Evolutionary conservation across 2,888 invertebrate species (phyloP).

Genomic region (Eulithis prunata): DNA sequence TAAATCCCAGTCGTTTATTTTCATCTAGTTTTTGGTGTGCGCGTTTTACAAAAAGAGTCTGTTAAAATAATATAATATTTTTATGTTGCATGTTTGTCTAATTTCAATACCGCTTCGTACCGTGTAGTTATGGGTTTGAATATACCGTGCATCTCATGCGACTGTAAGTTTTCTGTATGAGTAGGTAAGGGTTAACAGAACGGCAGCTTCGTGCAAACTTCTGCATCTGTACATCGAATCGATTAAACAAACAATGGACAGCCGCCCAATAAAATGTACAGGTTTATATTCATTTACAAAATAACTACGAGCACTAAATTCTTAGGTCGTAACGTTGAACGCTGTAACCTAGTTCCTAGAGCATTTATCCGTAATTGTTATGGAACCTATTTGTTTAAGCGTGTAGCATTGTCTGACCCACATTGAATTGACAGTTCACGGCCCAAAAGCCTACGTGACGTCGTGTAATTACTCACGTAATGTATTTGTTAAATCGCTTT

Average conservation of each 20-base stretch:
- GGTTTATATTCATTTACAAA: slow-evolving; percentile 36
- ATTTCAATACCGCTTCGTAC: not conserved
- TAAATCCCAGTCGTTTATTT: too few species aligned
- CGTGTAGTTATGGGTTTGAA: not conserved
- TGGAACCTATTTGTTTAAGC: slow-evolving; percentile 32
- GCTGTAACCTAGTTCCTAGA: slow-evolving; percentile 29
- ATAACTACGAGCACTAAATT: slow-evolving; percentile 12
- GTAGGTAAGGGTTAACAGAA: slow-evolving; percentile 5
- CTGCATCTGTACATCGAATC: slow-evolving; percentile 33
- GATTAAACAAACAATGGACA: slow-evolving; percentile 37
- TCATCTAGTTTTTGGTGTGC: too few species aligned
- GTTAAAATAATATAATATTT: too few species aligned
- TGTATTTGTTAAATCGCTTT: slow-evolving; percentile 42
- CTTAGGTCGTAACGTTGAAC: slow-evolving; percentile 21
- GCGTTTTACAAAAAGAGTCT: too few species aligned
- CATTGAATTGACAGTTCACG: slow-evolving; percentile 54
- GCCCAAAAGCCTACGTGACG: slow-evolving; percentile 66
- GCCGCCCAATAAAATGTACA: slow-evolving; percentile 35
- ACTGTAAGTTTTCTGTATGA: not conserved
- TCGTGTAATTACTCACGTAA: slow-evolving; percentile 36
- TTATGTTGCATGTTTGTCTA: too few species aligned
- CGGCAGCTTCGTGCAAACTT: slow-evolving; percentile 17
- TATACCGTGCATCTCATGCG: not conserved
- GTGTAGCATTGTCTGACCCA: slow-evolving; percentile 56
- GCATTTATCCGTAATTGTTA: slow-evolving; percentile 24